These are phyloP conservation scores for Trypoxylus dichotomus DNA, from an alignment of 1,140 invertebrate species.

Conservation along the genomic window DNA sequence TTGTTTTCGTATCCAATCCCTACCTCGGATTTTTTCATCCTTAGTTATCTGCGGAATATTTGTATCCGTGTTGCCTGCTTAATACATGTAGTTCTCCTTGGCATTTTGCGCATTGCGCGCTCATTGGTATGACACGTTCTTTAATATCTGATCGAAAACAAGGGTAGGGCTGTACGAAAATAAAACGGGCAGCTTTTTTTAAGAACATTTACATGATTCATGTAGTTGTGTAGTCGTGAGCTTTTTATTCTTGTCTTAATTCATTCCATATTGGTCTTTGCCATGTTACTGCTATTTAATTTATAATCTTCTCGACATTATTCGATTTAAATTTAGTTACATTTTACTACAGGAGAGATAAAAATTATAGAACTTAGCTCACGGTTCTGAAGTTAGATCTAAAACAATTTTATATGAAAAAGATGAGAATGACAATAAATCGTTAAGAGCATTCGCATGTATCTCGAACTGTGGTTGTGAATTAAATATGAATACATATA, in stretches of 20 bases:
- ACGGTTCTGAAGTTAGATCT: too few species aligned
- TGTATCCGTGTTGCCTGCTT: conserved; percentile 21
- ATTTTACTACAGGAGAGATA: too few species aligned
- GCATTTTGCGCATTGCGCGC: conserved; percentile 16
- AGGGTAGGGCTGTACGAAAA: conserved; percentile 11
- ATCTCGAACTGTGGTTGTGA: too few species aligned
- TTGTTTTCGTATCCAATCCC: background rate
- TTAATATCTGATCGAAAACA: background rate
- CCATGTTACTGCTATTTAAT: too few species aligned
- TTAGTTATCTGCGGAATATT: conserved; percentile 14
- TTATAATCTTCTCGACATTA: too few species aligned
- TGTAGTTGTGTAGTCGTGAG: background rate
- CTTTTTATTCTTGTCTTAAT: background rate
- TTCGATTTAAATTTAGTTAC: too few species aligned
- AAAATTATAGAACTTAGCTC: too few species aligned
- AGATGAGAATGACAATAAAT: too few species aligned
- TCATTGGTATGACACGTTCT: conserved; percentile 8
- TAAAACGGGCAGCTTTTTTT: background rate
- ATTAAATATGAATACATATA: too few species aligned
- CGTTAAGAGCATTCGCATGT: too few species aligned
- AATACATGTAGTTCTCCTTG: conserved; percentile 26
- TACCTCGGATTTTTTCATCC: background rate
- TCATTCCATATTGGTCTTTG: too few species aligned
- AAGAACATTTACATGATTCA: background rate
- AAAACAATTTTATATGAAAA: too few species aligned